Base-by-base conservation (phyloP, 1,140 invertebrate species). In the Conus ventricosus region DNA sequence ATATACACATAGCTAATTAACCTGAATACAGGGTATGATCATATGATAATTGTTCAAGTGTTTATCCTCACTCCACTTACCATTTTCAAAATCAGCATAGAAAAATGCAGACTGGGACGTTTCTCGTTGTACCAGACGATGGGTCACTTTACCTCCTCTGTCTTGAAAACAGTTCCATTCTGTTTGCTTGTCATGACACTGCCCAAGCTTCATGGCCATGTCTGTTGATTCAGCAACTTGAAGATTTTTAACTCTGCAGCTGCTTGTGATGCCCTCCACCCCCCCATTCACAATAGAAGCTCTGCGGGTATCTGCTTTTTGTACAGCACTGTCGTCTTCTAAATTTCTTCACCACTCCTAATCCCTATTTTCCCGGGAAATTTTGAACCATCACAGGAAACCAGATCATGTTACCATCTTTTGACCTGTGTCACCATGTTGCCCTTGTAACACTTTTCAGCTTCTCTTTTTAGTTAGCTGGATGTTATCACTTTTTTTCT, bases 31-130 rank as follows among this genome's bases (percentile, higher is more conserved):
- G 51, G 17, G 11, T 13, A 13, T 17, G 15, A 54, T 51, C 20
- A n/a, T 23, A 39, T 39, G 39, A 39, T 39, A 39, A 39, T 39
- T 39, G 39, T 39, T 3, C 39, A 39, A 39, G 39, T 39, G 39
- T 39, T 39, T 39, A 39, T 39, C 39, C 39, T 39, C 39, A 39
- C 39, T 39, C 39, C 39, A 39, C 84, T 87, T 39, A 87, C 85
- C 85, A 80, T 87, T 78, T 57, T 78, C 75, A n/a, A 78, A 87
- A 57, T 87, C 85, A n/a, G 85, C 75, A 57, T 87, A 71, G 13
- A 87, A 71, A 75, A 78, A 87, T 15, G 85, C 54, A 11, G 85
- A 13, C 60, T 63, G 67, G 67, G 67, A n/a, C 67, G 20, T 63
- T 63, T 86, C 85, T 51, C 67, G 10, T 15, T 51, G 51, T 15